These are phyloP conservation scores for Chelonus insularis DNA, from an alignment of 1,140 invertebrate genomes.

Conservation along the genomic window DNA sequence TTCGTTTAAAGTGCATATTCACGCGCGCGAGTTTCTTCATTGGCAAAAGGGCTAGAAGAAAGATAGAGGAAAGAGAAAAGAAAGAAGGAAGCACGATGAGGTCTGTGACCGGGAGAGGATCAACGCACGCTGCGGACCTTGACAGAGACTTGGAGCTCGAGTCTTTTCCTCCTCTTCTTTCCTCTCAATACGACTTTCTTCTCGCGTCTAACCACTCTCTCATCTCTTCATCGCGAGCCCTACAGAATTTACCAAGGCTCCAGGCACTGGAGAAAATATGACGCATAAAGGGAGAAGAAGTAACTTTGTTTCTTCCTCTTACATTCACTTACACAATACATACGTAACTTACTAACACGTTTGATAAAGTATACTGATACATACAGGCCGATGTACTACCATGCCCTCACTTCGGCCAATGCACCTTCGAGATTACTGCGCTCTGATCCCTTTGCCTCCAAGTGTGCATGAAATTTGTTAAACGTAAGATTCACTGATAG, in stretches of 20 bases:
- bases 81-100: conserved; percentile 38
- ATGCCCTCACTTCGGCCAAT: no score
- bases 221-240: conserved; percentile 1
- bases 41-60: conserved; percentile 10
- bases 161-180: conserved; percentile 28
- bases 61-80: conserved; percentile 26
- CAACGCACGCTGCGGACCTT: conserved; percentile 59
- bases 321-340: no score
- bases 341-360: no score
- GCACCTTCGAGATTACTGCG: no score
- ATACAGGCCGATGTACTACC: no score
- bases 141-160: conserved; percentile 40
- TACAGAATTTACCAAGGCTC: conserved; percentile 23
- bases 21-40: not conserved
- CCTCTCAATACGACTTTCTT: not conserved
- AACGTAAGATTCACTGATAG: no score
- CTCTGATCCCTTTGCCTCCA: no score
- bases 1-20: not conserved
- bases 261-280: conserved; percentile 16
- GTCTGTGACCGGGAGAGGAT: conserved; percentile 58
- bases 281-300: not conserved
- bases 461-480: no score
- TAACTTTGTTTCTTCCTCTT: not conserved
- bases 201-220: conserved; percentile 18
- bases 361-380: no score